Conservation (phyloP, 2,888 invertebrate species). For the Dolichomitus sp. region DNA sequence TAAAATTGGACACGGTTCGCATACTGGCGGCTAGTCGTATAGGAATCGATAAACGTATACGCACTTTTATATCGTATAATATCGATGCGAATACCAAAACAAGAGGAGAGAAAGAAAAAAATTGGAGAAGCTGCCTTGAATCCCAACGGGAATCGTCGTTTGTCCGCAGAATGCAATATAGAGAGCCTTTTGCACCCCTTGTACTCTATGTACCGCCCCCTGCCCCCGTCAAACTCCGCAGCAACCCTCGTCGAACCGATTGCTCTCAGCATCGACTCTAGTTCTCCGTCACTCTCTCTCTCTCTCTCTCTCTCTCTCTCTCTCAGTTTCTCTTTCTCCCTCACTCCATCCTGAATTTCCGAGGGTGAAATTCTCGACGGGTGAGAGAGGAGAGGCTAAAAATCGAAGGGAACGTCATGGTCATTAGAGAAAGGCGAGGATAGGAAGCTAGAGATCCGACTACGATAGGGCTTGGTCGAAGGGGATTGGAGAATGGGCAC, state of each 20-base stretch:
- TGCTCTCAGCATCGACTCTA: conserved; percentile 49
- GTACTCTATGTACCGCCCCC: conserved; percentile 11
- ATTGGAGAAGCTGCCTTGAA: background rate
- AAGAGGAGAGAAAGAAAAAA: background rate
- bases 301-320: conserved; percentile 43
- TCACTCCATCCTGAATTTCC: conserved; percentile 64
- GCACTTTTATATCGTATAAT: conserved; percentile 30
- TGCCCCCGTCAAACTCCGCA: conserved; percentile 12
- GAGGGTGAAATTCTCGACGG: conserved; percentile 65
- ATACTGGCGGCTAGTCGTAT: background rate
- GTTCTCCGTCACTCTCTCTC: conserved; percentile 38
- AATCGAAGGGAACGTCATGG: conserved; percentile 64
- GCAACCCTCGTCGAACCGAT: conserved; percentile 59
- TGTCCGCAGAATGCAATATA: conserved; percentile 76
- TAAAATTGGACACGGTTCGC: conserved; percentile 20
- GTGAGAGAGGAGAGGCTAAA: conserved; percentile 68
- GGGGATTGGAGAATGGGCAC: conserved; percentile 50
- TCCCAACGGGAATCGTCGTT: conserved; percentile 75
- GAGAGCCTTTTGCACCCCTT: conserved; percentile 35
- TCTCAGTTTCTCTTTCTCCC: background rate
- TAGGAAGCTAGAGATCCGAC: conserved; percentile 56
- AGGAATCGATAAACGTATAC: conserved; percentile 32
- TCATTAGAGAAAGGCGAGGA: conserved; percentile 67
- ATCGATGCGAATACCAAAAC: conserved; percentile 17
- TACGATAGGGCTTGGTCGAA: conserved; percentile 65